Conservation (phyloP, 2,888 invertebrate genomes). For the Caenorhabditis plicata region DNA sequence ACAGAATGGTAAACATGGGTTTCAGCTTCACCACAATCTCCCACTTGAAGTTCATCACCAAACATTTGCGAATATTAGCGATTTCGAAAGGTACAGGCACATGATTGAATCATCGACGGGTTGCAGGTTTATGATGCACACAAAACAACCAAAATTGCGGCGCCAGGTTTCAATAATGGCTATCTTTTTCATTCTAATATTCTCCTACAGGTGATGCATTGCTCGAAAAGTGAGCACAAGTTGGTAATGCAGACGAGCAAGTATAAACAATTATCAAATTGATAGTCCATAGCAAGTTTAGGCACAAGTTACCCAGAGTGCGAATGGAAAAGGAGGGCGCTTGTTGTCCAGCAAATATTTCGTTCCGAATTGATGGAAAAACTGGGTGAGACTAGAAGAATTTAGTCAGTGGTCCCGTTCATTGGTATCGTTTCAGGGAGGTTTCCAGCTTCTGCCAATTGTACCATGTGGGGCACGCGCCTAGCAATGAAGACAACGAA, state of each 20-base stretch:
- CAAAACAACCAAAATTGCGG: slow-evolving; percentile 39
- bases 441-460: slow-evolving; percentile 40
- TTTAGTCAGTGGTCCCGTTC: no score
- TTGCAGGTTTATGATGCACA: slow-evolving; percentile 39
- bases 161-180: slow-evolving; percentile 14
- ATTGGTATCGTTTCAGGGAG: no score
- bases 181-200: not conserved
- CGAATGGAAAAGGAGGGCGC: slow-evolving; percentile 38
- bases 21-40: slow-evolving; percentile 15
- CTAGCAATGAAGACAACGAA: slow-evolving; percentile 1
- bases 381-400: slow-evolving; percentile 31
- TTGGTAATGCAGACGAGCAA: slow-evolving; percentile 37
- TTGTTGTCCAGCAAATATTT: slow-evolving; percentile 40
- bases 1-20: no score
- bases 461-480: slow-evolving; percentile 36
- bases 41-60: slow-evolving; percentile 44
- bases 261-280: slow-evolving; percentile 4
- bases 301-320: slow-evolving; percentile 27
- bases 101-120: slow-evolving; percentile 26
- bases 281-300: slow-evolving; percentile 2
- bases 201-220: slow-evolving; percentile 27
- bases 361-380: slow-evolving; percentile 25
- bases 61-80: slow-evolving; percentile 34
- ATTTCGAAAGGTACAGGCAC: slow-evolving; percentile 39
- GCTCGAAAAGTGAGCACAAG: slow-evolving; percentile 42